Conservation (phyloP, 2,888 invertebrate species). For the Thyatira batis region DNA sequence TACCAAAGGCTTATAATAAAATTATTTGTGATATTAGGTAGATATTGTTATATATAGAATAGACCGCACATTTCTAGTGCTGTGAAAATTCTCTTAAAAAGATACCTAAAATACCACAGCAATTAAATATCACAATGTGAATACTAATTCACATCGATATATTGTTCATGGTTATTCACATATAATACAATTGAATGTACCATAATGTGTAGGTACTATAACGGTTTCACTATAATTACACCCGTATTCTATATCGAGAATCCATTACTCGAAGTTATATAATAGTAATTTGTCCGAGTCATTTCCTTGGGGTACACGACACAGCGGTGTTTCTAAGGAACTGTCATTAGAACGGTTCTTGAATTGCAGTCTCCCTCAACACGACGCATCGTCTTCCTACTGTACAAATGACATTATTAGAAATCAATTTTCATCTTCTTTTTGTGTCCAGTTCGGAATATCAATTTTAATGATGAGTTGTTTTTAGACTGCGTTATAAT, state of each 20-base stretch:
- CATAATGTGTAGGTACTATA: slow-evolving; percentile 22
- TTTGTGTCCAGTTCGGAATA: neutral
- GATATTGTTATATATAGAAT: no score
- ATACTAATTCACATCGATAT: no score
- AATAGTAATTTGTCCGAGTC: slow-evolving; percentile 66
- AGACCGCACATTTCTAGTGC: no score
- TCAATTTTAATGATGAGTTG: neutral
- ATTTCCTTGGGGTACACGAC: slow-evolving; percentile 55
- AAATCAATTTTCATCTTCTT: slow-evolving; percentile 28
- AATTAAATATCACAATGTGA: no score
- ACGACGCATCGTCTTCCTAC: slow-evolving; percentile 51
- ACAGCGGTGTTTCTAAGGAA: slow-evolving; percentile 63
- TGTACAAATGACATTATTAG: slow-evolving; percentile 23
- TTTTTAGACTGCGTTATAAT: neutral
- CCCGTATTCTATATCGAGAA: slow-evolving; percentile 25
- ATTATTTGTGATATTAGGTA: no score
- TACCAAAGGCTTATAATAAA: no score
- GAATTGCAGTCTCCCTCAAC: slow-evolving; percentile 55
- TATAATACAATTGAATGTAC: slow-evolving; percentile 11
- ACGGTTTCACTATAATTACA: slow-evolving; percentile 7
- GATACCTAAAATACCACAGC: no score
- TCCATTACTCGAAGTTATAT: slow-evolving; percentile 46
- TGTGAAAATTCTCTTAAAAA: no score
- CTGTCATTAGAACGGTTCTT: slow-evolving; percentile 76
- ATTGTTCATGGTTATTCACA: no score